Evolutionary conservation across 1,140 invertebrate species (phyloP).

Genomic region (Drosophila trapezifrons): DNA sequence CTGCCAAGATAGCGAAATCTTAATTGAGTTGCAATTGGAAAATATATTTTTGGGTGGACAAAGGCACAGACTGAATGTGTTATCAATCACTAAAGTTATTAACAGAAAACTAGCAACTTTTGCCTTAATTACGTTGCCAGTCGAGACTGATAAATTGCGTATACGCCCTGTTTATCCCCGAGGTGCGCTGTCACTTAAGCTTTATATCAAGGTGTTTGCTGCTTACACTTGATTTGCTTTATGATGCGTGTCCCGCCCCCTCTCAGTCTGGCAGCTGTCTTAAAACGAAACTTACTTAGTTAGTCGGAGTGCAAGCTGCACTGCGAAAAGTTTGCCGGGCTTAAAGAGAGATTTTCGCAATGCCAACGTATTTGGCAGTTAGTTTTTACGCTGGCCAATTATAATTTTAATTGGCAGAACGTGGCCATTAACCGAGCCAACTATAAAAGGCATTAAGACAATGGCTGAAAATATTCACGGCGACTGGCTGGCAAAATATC

Average conservation of each 20-base stretch:
- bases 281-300: constrained; percentile 63
- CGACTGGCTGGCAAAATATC: constrained; percentile 29
- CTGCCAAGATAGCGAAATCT: constrained; percentile 63
- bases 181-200: constrained; percentile 43
- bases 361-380: constrained; percentile 30
- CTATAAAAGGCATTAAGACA: constrained; percentile 66
- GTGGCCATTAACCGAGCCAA: constrained; percentile 56
- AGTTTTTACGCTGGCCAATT: constrained; percentile 60
- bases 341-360: constrained; percentile 30
- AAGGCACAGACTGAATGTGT: constrained; percentile 10
- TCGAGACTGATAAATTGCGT: constrained; percentile 40
- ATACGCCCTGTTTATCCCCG: constrained; percentile 40
- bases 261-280: constrained; percentile 39
- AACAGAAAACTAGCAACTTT: constrained; percentile 31
- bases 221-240: constrained; percentile 61
- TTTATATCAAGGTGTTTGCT: constrained; percentile 61
- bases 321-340: constrained; percentile 31
- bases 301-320: constrained; percentile 29
- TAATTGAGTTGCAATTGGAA: constrained; percentile 78
- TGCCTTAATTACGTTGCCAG: constrained; percentile 54
- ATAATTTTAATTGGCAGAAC: constrained; percentile 71
- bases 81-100: constrained; percentile 73
- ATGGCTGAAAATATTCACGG: constrained; percentile 38
- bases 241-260: constrained; percentile 33
- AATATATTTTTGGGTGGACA: constrained; percentile 24